Conservation (phyloP, 2,113 vertebrate genomes). For the Bungarus multicinctus region DNA sequence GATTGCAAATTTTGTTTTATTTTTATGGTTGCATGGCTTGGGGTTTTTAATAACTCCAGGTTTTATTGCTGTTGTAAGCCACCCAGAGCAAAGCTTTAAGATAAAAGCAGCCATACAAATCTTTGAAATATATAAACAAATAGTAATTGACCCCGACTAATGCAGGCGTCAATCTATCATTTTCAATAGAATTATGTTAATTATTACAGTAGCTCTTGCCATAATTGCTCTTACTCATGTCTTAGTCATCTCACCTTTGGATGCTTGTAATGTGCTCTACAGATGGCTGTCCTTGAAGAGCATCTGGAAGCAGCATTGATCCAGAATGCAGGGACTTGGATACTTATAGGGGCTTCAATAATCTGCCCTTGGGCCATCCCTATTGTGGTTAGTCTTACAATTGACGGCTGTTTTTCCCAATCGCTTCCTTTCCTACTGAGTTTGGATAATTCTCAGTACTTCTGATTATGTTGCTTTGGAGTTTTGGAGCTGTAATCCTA, state of each 20-base stretch:
- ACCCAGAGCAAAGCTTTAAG: not conserved
- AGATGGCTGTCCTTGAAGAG: not conserved
- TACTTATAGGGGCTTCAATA: not conserved
- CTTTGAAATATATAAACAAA: not conserved
- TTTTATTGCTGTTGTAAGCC: not conserved
- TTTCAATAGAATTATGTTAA: not conserved
- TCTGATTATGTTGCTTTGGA: not conserved
- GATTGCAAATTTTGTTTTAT: not conserved
- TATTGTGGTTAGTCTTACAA: not conserved
- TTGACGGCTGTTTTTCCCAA: not conserved
- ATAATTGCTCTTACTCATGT: not conserved
- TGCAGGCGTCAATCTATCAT: not conserved
- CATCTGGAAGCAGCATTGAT: not conserved
- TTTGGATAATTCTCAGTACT: not conserved
- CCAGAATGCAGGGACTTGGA: not conserved
- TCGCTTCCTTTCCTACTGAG: not conserved
- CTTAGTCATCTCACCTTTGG: not conserved
- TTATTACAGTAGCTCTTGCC: not conserved
- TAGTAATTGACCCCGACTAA: not conserved
- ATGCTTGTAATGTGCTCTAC: not conserved
- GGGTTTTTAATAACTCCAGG: not conserved
- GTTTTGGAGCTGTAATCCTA: not conserved
- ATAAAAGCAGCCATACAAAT: not conserved
- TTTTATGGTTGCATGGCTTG: not conserved
- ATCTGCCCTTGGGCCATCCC: not conserved